These are phyloP conservation scores for Synaphobranchus kaupii DNA, from an alignment of 2,797 vertebrate species.

Conservation along the genomic window DNA sequence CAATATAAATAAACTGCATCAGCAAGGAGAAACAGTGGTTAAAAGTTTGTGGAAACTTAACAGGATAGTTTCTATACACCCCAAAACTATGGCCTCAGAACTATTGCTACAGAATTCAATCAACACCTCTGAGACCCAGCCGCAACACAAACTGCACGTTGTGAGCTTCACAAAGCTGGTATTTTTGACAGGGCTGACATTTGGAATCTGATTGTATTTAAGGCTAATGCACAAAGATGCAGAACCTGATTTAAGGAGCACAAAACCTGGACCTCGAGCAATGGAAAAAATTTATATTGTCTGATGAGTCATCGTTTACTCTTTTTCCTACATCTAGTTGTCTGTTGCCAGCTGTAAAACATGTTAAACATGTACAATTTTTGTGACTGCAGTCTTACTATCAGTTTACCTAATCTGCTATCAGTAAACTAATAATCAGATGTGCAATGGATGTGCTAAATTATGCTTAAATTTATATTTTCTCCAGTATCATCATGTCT, in stretches of 20 bases:
- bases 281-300: too few species aligned
- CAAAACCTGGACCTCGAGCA: background rate
- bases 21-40: background rate
- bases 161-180: slow-evolving; percentile 6
- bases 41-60: background rate
- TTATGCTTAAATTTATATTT: background rate
- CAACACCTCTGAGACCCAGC: background rate
- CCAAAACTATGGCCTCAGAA: background rate
- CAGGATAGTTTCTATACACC: background rate
- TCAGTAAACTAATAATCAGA: background rate
- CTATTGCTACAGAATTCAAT: background rate
- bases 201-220: background rate
- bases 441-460: background rate
- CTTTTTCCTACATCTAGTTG: too few species aligned
- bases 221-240: background rate
- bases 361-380: too few species aligned
- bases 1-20: background rate
- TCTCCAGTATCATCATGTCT: background rate
- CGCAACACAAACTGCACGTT: background rate
- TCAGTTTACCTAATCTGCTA: background rate
- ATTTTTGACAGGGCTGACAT: background rate
- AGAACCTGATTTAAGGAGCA: background rate
- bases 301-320: too few species aligned
- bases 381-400: too few species aligned
- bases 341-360: too few species aligned